Evolutionary conservation across 2,113 vertebrate species (phyloP).

Genomic region (Heliornis fulica): DNA sequence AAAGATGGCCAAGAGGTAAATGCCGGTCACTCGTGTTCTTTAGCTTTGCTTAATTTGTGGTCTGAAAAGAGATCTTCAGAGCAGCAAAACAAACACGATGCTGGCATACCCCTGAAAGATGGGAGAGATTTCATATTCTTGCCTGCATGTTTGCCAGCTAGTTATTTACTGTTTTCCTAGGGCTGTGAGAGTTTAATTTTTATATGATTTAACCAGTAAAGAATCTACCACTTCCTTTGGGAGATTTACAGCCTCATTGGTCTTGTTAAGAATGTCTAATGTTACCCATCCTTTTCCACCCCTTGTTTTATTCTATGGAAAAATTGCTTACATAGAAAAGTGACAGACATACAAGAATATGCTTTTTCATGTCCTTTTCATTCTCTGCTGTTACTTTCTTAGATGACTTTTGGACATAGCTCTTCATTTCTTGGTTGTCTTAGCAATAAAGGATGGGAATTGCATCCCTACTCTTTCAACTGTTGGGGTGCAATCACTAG

Average conservation of each 20-base stretch:
- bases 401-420: background rate
- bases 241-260: background rate
- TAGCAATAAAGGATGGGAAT: background rate
- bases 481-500: background rate
- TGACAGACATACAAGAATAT: background rate
- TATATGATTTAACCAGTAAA: background rate
- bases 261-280: background rate
- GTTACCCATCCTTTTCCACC: background rate
- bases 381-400: background rate
- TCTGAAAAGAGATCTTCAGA: background rate
- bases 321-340: background rate
- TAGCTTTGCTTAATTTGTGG: background rate
- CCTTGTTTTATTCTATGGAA: background rate
- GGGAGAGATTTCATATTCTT: background rate
- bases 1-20: slow-evolving; percentile 85
- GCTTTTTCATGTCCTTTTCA: background rate
- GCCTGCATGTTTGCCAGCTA: background rate
- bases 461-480: background rate
- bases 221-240: background rate
- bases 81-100: background rate
- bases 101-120: background rate
- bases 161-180: background rate
- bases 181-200: background rate
- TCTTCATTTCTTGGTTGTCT: background rate
- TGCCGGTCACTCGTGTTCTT: background rate